Percentiles rank a stretch among this genome's conserved stretches.
Conservation (phyloP, 2,797 vertebrate genomes). For the Falco cherrug region DNA sequence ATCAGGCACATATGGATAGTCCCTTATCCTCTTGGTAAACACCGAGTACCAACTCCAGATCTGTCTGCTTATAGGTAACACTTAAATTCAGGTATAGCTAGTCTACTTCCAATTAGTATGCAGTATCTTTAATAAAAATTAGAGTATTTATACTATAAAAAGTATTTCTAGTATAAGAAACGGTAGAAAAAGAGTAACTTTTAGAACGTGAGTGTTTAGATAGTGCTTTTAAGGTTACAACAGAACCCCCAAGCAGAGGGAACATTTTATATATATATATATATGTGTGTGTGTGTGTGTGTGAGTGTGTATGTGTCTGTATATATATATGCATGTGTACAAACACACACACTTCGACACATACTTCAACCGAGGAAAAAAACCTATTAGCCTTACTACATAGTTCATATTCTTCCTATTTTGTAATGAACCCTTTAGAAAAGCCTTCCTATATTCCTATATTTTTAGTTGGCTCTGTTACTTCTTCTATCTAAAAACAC, state of each 20-base stretch:
- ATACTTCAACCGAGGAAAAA: not conserved
- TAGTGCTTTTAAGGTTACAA: not conserved
- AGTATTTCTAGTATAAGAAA: not conserved
- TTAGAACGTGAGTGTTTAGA: not conserved
- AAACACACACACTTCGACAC: not conserved
- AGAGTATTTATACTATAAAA: not conserved
- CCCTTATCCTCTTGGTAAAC: not conserved
- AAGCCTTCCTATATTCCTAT: not conserved
- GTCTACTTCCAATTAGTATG: not conserved
- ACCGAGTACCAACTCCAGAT: fast-evolving
- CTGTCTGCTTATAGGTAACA: not conserved
- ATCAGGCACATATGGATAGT: not conserved
- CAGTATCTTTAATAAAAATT: not conserved
- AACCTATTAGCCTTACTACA: not conserved
- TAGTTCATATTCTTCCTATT: not conserved
- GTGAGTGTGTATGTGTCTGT: not conserved
- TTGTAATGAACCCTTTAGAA: not conserved
- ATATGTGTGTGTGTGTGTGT: not conserved
- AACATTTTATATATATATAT: fast-evolving
- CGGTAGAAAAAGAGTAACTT: not conserved
- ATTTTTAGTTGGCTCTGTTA: not conserved
- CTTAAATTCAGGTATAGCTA: not conserved
- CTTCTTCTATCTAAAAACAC: not conserved
- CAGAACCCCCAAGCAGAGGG: not conserved
- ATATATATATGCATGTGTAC: not conserved